Percentiles rank a stretch among this genome's conserved stretches.
Conservation (phyloP, 2,797 vertebrate species). For the Melanotaenia boesemani region DNA sequence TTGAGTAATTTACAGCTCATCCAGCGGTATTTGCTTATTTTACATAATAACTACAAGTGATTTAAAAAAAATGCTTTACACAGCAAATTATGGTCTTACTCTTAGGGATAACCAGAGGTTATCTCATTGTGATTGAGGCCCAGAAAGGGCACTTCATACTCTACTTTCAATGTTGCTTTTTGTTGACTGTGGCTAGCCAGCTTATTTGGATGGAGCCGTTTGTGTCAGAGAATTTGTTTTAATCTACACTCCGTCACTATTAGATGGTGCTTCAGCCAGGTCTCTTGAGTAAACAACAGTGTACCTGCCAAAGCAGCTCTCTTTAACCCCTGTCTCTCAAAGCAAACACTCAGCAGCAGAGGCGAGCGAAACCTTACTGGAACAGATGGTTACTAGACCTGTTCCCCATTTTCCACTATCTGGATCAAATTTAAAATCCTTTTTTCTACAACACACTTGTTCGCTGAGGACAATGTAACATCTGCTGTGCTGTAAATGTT, state of each 20-base stretch:
- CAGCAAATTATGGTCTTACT: conserved; percentile 32
- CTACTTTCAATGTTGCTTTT: conserved; percentile 24
- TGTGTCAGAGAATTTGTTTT: conserved; percentile 56
- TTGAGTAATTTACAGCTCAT: conserved; percentile 51
- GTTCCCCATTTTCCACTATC: conserved; percentile 69
- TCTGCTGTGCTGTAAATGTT: conserved; percentile 72
- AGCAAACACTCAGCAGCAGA: conserved; percentile 76
- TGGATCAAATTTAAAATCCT: conserved; percentile 72
- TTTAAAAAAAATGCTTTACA: conserved; percentile 44
- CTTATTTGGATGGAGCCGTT: conserved; percentile 27
- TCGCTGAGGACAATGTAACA: conserved; percentile 69
- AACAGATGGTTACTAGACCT: conserved; percentile 78
- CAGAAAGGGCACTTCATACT: conserved; percentile 23
- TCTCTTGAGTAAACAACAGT: conserved; percentile 71
- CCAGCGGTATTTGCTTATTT: conserved; percentile 47
- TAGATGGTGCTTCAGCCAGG: conserved; percentile 51
- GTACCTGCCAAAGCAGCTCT: conserved; percentile 70
- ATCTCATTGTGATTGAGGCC: conserved; percentile 15
- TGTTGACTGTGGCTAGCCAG: conserved; percentile 31
- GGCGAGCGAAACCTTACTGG: conserved; percentile 48
- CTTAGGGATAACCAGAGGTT: conserved; percentile 25
- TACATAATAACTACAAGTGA: conserved; percentile 46
- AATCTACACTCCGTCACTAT: conserved; percentile 62
- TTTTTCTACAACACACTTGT: conserved; percentile 55
- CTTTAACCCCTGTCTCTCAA: conserved; percentile 61